Base-by-base conservation (phyloP, 1,140 invertebrate genomes). In the Hypothenemus hampei region DNA sequence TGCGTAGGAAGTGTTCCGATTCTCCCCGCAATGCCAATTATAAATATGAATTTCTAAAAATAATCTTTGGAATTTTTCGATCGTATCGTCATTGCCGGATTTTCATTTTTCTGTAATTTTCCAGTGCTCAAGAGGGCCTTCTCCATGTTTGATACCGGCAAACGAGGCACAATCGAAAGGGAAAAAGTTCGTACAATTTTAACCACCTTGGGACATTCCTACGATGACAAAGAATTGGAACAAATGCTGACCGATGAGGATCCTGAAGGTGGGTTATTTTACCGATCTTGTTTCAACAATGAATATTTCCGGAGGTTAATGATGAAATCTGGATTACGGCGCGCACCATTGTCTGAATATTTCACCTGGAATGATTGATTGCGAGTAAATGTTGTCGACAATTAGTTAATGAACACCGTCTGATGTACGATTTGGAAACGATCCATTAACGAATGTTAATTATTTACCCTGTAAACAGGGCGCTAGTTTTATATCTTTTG, bases 121-220 rank as follows among this genome's bases (percentile, higher is more conserved):
- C 3, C 71, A 85, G 83, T 85, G 78, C 75, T 85, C 21, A 76
- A 77, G 53, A 77, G 82, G 56, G 85, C 84, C 5, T 87, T 87
- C 72, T 79, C 81, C 62, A 87, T 87, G 84, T 87, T 87, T 72
- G 85, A 87, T 66, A 84, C 84, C 6, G 77, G 77, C 55, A 85
- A 85, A 60, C 76, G 81, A 33, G 85, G 85, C 3, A 78, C 75
- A 51, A 87, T 87, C 20, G 83, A 85, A 54, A 85, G 83, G 60
- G 84, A 85, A 60, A 86, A 86, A 69, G 84, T 87, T 0, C 73
- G 82, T 1, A 85, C 83, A 6, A 86, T 87, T 45, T 74, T 87
- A n/a, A 85, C 83, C 65, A 87, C 84, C 1, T 77, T 87, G 70
- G 83, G 85, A 8, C 82, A 86, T 63, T 80, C 79, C 59, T 87